Evolutionary conservation across 2,888 invertebrate genomes (phyloP), one percentile per base, ranked within the genome.

Genomic region (Protonemura montana): DNA sequence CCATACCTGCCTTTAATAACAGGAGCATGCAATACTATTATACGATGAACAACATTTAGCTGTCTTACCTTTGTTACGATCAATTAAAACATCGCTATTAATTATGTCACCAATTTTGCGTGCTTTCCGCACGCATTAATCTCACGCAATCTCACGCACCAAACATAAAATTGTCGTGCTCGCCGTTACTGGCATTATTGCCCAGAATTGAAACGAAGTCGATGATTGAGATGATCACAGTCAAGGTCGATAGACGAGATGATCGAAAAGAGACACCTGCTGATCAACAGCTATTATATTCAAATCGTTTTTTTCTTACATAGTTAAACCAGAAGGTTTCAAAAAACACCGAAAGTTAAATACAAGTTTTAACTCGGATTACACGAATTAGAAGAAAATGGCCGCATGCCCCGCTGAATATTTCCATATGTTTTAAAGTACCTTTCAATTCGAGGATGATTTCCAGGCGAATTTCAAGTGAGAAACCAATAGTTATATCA

Each of bases 361-460:
- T 59, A 59, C 59, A 16, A 59, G 59, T 59, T 59, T 59, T 59
- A 59, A 59, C 59, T 21, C 21, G 59, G 59, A 59, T 59, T 59
- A 59, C 59, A 59, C 59, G 59, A 59, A 59, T 59, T 59, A 59
- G 59, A 35, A 59, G 59, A 59, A 59, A 59, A 59, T 16, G 59
- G 13, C 16, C 59, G 21, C 21, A 21, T 1, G 59, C 16, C 59
- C 21, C 21, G 13, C 16, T 59, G 21, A 21, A 16, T 21, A 10
- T 59, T 21, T 59, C 21, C 59, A 59, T 59, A 21, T 13, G 13
- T 59, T 59, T 7, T 59, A 59, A 2, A 21, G 7, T 21, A 7
- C 16, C 59, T 59, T 21, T 59, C 59, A 59, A 13, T 59, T 21
- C 59, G 59, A 59, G 21, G 21, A 59, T 59, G 21, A 59, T 21